Evolutionary conservation across 2,113 vertebrate species (phyloP).

Genomic region (Thalassarche chlororhynchos): DNA sequence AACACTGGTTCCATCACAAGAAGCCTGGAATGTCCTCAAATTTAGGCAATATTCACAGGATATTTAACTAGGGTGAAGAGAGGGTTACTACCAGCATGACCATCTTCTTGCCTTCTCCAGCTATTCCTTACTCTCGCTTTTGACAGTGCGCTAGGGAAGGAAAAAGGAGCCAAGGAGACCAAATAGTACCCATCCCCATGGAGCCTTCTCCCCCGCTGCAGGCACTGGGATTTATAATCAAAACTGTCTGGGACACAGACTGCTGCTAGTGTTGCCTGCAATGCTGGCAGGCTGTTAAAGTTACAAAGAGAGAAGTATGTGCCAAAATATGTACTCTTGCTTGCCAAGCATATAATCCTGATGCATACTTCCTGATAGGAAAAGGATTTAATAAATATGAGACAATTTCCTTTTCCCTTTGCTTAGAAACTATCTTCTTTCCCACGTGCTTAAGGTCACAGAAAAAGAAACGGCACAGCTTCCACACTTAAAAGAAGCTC

Average conservation of each 20-base stretch:
- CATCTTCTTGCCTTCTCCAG: background rate
- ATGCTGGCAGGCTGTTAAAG: constrained; percentile 32
- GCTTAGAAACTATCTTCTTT: constrained; percentile 35
- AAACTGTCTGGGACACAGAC: constrained; percentile 53
- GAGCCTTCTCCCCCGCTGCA: background rate
- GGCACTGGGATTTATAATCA: constrained; percentile 43
- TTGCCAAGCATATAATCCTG: constrained; percentile 60
- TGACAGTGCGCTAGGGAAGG: background rate
- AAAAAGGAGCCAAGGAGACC: background rate
- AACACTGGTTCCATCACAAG: background rate
- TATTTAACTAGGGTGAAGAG: background rate
- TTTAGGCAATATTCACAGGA: background rate
- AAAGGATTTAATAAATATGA: constrained; percentile 62
- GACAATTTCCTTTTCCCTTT: constrained; percentile 54
- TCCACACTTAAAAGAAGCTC: background rate
- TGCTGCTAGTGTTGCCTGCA: constrained; percentile 29
- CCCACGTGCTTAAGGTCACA: constrained; percentile 12
- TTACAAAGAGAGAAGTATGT: constrained; percentile 15
- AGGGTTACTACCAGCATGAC: background rate
- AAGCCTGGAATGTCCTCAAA: background rate
- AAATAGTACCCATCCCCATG: background rate
- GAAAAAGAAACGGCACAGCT: background rate
- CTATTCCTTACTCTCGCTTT: background rate
- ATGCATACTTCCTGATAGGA: constrained; percentile 61
- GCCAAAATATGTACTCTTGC: constrained; percentile 47